Conservation (phyloP, 2,113 vertebrate genomes). For the Pteropus alecto region DNA sequence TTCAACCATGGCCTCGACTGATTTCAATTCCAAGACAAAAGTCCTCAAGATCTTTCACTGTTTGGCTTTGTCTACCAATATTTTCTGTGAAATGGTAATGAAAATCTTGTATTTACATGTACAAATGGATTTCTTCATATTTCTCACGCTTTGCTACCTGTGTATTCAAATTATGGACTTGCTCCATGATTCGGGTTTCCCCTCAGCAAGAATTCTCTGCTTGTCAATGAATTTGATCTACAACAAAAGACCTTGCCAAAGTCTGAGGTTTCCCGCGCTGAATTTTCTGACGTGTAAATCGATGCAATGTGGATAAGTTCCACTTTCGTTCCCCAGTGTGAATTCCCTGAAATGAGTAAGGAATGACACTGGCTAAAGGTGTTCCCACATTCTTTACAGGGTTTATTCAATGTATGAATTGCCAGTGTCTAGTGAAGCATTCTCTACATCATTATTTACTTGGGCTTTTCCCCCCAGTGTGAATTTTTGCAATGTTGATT, state of each 20-base stretch:
- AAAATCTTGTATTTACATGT: not conserved
- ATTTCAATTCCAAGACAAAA: not conserved
- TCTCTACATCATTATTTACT: not conserved
- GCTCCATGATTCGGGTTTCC: not conserved
- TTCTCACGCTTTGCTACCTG: not conserved
- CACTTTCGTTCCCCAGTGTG: not conserved
- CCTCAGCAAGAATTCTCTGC: not conserved
- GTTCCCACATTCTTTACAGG: too few species aligned
- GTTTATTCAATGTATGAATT: not conserved
- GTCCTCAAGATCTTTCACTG: not conserved
- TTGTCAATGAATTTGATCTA: not conserved
- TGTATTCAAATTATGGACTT: not conserved
- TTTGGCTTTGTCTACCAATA: not conserved
- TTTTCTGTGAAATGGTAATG: not conserved
- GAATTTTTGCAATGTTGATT: not conserved
- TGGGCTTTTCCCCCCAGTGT: too few species aligned
- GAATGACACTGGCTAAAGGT: not conserved
- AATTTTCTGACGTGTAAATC: not conserved
- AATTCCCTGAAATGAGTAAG: not conserved
- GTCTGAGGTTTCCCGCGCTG: not conserved
- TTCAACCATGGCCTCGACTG: not conserved
- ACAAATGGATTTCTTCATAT: not conserved
- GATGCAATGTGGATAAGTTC: not conserved
- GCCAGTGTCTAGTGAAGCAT: not conserved
- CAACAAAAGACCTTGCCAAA: not conserved